phyloP scores from a whole-genome alignment of 2,113 vertebrate genomes.

The Xiphophorus maculatus region DNA sequence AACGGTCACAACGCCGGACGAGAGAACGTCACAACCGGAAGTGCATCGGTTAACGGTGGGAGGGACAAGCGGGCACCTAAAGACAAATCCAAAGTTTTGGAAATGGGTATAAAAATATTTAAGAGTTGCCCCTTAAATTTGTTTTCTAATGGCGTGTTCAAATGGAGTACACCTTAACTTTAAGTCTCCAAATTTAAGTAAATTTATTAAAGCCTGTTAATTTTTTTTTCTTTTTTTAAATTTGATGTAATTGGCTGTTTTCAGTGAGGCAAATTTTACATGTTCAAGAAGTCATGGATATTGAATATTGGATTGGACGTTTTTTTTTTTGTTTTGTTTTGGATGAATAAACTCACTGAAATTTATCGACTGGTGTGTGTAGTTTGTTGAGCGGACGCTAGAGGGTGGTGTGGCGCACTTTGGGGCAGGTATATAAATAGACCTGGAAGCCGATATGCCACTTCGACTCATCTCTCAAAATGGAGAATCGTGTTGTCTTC shows the following conservation, averaged over 20 bases:
- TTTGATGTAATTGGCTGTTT: constrained; percentile 73
- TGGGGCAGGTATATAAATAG: background rate
- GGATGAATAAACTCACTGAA: constrained; percentile 84
- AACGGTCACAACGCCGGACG: background rate
- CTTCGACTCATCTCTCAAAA: background rate
- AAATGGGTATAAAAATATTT: constrained; percentile 47
- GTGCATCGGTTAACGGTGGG: constrained; percentile 64
- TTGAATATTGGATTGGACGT: constrained; percentile 41
- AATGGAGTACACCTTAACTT: constrained; percentile 40
- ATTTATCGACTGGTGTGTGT: constrained; percentile 46
- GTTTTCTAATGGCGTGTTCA: constrained; percentile 46
- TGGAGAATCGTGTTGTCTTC: background rate
- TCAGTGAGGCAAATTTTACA: constrained; percentile 79
- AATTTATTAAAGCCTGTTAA: constrained; percentile 54
- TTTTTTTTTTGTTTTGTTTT: constrained; percentile 63
- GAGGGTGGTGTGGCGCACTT: background rate
- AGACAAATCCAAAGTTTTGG: constrained; percentile 50
- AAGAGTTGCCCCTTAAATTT: constrained; percentile 65
- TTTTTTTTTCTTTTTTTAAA: constrained; percentile 33
- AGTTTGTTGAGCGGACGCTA: background rate
- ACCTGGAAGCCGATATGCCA: constrained; percentile 1
- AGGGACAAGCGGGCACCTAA: constrained; percentile 39
- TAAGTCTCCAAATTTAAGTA: constrained; percentile 64
- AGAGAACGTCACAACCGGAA: constrained; percentile 8
- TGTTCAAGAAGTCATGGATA: constrained; percentile 58